These are phyloP conservation scores for Hypanus sabinus DNA, from an alignment of 2,113 vertebrate genomes.

Conservation along the genomic window DNA sequence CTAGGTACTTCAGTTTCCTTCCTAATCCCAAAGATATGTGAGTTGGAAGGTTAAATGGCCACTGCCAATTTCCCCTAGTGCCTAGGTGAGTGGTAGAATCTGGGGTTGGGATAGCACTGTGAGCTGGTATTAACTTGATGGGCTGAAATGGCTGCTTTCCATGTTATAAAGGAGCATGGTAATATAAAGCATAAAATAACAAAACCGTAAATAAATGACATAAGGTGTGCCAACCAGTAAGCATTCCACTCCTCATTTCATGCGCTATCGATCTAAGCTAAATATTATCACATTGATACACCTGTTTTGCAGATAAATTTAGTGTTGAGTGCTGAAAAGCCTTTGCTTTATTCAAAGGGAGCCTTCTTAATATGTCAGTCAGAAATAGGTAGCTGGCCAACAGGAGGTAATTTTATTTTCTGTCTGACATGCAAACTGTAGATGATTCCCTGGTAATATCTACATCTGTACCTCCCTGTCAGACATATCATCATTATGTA, in stretches of 20 bases:
- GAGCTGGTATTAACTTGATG: too few relatives aligned
- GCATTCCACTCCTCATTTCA: neutral
- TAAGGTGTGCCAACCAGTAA: neutral
- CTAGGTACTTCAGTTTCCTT: too few relatives aligned
- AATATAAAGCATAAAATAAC: neutral
- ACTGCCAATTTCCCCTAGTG: too few relatives aligned
- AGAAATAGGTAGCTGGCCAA: neutral
- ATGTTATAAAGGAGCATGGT: too few relatives aligned
- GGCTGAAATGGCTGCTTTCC: too few relatives aligned
- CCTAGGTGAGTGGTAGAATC: too few relatives aligned
- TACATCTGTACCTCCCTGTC: neutral
- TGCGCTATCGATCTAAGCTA: neutral
- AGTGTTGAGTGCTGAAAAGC: neutral
- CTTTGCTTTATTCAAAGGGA: neutral
- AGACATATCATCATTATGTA: neutral
- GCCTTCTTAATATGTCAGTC: neutral
- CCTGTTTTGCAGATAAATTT: neutral
- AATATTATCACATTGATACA: too few relatives aligned
- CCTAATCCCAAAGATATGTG: too few relatives aligned
- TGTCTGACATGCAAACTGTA: neutral
- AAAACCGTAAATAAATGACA: neutral
- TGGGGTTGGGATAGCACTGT: too few relatives aligned
- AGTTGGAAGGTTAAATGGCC: too few relatives aligned
- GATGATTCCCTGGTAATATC: neutral
- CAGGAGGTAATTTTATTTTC: too few relatives aligned